These are phyloP conservation scores for Coecobrya sp. DNA, from an alignment of 2,888 invertebrate species.

Conservation along the genomic window DNA sequence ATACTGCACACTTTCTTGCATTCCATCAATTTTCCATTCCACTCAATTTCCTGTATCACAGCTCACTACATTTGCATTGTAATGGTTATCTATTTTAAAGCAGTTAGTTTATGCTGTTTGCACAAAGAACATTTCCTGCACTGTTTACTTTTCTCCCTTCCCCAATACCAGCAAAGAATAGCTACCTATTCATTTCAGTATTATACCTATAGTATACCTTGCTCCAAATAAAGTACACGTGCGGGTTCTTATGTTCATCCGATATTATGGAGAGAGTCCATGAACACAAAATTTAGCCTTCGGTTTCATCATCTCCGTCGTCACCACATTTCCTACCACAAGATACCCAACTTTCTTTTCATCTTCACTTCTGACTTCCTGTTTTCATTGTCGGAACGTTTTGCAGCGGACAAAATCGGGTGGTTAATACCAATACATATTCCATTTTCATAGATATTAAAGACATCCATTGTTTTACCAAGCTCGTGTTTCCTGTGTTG, in stretches of 20 bases:
- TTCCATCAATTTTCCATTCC: conserved; percentile 35
- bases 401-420: neutral
- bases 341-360: conserved; percentile 23
- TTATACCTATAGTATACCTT: neutral
- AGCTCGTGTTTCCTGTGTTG: neutral
- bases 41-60: conserved; percentile 58
- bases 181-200: neutral
- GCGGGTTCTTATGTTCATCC: neutral
- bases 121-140: neutral
- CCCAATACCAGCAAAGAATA: neutral
- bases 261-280: neutral
- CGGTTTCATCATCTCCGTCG: conserved; percentile 1
- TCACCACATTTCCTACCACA: conserved; percentile 6
- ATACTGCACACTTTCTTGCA: neutral
- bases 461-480: conserved; percentile 13
- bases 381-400: neutral
- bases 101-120: neutral
- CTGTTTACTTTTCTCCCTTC: neutral
- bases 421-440: neutral
- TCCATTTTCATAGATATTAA: conserved; percentile 6
- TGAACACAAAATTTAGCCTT: neutral
- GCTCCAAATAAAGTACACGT: neutral
- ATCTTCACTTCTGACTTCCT: conserved; percentile 28
- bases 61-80: neutral
- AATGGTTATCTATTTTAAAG: neutral